Base-by-base conservation (phyloP, 2,888 invertebrate genomes). In the Volucella inflata region DNA sequence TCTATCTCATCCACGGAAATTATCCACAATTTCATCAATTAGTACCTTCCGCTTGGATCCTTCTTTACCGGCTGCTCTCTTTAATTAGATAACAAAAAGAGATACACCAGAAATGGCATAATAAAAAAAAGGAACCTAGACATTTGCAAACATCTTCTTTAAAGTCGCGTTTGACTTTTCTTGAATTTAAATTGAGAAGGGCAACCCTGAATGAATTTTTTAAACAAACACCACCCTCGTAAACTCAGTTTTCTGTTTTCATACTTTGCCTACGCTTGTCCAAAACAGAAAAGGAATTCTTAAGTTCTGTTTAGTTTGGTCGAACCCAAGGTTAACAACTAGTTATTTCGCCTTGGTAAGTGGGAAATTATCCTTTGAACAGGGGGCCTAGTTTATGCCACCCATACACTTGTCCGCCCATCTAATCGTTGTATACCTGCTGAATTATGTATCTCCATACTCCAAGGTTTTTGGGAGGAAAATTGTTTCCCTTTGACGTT, bases 301-400 rank as follows among this genome's bases (percentile, higher is more conserved):
- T 6, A n/a, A n/a, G 8, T 30, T 14, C 17, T 48, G 9, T 50
- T 10, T 8, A 30, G 10, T 48, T 40, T 48, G 12, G 11, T 17
- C 42, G 51, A 67, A 67, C 30, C 9, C 57, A 51, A 70, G 70
- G 50, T 16, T 68, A 50, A 42, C 76, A 76, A 76, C 70, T 64
- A n/a, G n/a, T n/a, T n/a, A 70, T 70, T 70, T 70, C 51, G 36
- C 44, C 50, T 64, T 76, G 71, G 67, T 72, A 72, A 67, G 71
- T 60, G 55, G 67, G 78, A 57, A 82, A 67, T 82, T 72, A 71
- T 78, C 78, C 72, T 82, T 67, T 78, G 78, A 78, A 62, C 82
- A 72, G 72, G 30, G 6, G 0, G 72, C 48, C 11, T 12, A 55
- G 46, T 30, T 16, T 10, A 16, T 36, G 30, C 16, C 40, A 53